phyloP scores from a whole-genome alignment of 1,140 invertebrate genomes.

The Diuraphis noxia region DNA sequence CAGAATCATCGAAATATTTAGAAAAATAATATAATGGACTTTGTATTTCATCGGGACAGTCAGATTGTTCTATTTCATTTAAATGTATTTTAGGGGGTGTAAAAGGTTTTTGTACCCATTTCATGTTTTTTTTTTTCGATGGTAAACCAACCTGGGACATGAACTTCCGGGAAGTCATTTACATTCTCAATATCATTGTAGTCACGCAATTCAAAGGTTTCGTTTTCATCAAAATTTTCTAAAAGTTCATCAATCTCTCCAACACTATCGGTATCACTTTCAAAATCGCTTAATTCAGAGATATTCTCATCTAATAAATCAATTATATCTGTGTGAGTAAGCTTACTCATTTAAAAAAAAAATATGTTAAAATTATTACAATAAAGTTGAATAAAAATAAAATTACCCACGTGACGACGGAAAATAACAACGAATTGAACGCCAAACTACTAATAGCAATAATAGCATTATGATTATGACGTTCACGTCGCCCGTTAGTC shows the following conservation, averaged over 20 bases:
- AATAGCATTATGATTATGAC: too few species aligned
- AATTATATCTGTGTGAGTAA: neutral
- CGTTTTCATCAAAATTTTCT: neutral
- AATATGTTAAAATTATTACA: too few species aligned
- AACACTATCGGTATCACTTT: neutral
- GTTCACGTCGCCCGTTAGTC: too few species aligned
- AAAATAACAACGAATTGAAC: neutral
- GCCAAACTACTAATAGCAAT: too few species aligned
- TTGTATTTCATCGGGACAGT: neutral
- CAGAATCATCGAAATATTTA: neutral
- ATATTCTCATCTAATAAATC: neutral
- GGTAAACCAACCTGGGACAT: slow-evolving; percentile 6
- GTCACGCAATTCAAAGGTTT: neutral
- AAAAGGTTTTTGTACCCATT: slow-evolving; percentile 12
- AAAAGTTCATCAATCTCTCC: neutral
- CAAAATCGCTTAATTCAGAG: neutral
- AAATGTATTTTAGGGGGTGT: neutral
- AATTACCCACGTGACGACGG: neutral
- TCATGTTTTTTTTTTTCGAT: slow-evolving; percentile 15
- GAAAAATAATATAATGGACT: slow-evolving; percentile 20
- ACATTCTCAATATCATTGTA: neutral
- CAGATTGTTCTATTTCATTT: neutral
- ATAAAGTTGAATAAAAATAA: neutral
- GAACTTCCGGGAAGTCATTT: neutral
- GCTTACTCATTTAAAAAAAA: slow-evolving; percentile 15